These are phyloP conservation scores for Lampropteryx suffumata DNA, from an alignment of 2,888 invertebrate species.

Conservation along the genomic window DNA sequence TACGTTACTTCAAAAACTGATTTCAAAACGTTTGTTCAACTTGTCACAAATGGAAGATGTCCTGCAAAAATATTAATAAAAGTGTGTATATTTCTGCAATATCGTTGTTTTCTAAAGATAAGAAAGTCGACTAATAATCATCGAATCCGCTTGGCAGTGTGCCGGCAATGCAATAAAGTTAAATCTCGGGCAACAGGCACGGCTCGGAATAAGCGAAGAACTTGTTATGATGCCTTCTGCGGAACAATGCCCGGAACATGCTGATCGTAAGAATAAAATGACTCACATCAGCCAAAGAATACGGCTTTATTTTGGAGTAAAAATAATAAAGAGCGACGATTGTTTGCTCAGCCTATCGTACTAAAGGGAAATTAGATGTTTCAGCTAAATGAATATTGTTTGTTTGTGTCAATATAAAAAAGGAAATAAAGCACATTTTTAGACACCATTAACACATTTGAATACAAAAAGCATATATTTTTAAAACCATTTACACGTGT, in stretches of 20 bases:
- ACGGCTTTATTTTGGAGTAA: constrained; percentile 6
- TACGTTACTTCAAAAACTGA: constrained; percentile 50
- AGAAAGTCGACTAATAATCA: constrained; percentile 60
- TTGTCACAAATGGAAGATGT: background rate
- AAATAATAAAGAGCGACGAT: constrained; percentile 5
- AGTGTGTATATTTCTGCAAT: constrained; percentile 25
- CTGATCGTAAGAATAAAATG: constrained; percentile 28
- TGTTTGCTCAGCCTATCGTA: background rate
- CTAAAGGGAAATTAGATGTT: no score
- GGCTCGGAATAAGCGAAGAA: constrained; percentile 49
- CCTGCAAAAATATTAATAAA: constrained; percentile 11
- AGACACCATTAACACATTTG: constrained; percentile 23
- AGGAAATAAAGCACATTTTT: background rate
- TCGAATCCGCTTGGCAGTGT: constrained; percentile 58
- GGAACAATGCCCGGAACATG: constrained; percentile 45
- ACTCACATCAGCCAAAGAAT: constrained; percentile 7
- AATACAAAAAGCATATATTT: constrained; percentile 16
- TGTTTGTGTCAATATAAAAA: background rate
- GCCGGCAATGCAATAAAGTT: constrained; percentile 65
- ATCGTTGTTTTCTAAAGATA: constrained; percentile 40
- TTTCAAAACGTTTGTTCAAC: constrained; percentile 43
- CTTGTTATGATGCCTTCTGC: constrained; percentile 46
- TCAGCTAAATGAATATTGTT: no score
- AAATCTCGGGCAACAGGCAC: constrained; percentile 57
- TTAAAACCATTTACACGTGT: constrained; percentile 30